Conservation (phyloP, 37 sponge, comb jelly and placozoan genomes). For the Haliclona indistincta region DNA sequence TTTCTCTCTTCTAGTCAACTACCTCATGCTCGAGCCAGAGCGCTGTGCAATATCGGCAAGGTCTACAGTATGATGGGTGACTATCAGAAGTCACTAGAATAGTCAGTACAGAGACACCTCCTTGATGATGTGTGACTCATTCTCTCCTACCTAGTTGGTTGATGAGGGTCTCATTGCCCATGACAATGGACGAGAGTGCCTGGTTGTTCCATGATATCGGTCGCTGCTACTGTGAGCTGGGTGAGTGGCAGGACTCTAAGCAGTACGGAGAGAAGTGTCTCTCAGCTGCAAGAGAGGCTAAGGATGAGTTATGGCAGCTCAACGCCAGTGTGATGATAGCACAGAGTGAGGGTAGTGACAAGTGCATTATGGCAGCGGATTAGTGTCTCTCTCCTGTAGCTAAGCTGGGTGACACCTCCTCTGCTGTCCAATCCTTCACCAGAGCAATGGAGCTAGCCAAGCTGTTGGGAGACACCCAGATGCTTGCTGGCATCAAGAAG, state of each 20-base stretch:
- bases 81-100: constrained; percentile 73
- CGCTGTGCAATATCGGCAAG: constrained; percentile 87
- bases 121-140: not conserved
- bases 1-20: constrained; percentile 7
- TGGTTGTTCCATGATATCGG: constrained; percentile 95
- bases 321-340: constrained; percentile 87
- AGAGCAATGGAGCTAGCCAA: constrained; percentile 63
- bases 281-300: constrained; percentile 60
- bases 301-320: constrained; percentile 88
- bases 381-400: constrained; percentile 16
- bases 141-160: constrained; percentile 53
- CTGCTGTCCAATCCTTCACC: constrained; percentile 69
- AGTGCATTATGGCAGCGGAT: too few relatives aligned
- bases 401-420: constrained; percentile 50
- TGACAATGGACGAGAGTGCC: constrained; percentile 69
- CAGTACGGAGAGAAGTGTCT: constrained; percentile 79
- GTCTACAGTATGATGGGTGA: constrained; percentile 82
- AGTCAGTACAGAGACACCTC: constrained; percentile 47
- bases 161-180: constrained; percentile 51
- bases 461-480: constrained; percentile 52
- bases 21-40: constrained; percentile 51
- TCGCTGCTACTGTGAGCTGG: constrained; percentile 76
- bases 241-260: constrained; percentile 42
- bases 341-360: constrained; percentile 66
- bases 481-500: constrained; percentile 64